Evolutionary conservation across 2,888 invertebrate species (phyloP).

Genomic region (Danaus chrysippus): DNA sequence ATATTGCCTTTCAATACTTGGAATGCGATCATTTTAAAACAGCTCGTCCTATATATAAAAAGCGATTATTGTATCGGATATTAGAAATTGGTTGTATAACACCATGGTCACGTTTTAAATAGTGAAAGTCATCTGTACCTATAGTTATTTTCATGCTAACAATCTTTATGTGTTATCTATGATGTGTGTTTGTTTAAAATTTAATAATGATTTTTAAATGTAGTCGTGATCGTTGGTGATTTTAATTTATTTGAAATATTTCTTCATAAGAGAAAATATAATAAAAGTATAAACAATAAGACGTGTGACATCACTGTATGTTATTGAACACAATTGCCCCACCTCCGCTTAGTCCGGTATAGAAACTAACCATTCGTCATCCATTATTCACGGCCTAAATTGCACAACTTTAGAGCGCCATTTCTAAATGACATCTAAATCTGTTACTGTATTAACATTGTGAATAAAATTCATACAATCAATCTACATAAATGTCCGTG

Average conservation of each 20-base stretch:
- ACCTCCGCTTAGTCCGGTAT: slow-evolving; percentile 66
- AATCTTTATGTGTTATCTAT: too few relatives aligned
- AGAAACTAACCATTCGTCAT: slow-evolving; percentile 74
- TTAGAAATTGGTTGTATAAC: too few relatives aligned
- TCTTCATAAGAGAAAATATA: slow-evolving; percentile 8
- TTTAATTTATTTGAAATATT: background rate
- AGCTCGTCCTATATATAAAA: slow-evolving; percentile 1
- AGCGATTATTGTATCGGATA: background rate
- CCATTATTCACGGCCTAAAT: slow-evolving; percentile 79
- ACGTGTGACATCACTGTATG: slow-evolving; percentile 8
- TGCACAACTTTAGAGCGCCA: slow-evolving; percentile 79
- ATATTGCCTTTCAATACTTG: slow-evolving; percentile 58
- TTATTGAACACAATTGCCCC: slow-evolving; percentile 54
- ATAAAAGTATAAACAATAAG: background rate
- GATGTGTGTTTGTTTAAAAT: too few relatives aligned
- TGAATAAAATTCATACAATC: slow-evolving; percentile 80
- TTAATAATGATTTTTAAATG: too few relatives aligned
- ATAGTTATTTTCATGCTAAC: too few relatives aligned
- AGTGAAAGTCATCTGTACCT: too few relatives aligned
- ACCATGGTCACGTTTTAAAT: too few relatives aligned
- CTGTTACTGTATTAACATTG: slow-evolving; percentile 80
- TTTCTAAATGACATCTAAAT: slow-evolving; percentile 80
- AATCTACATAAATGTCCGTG: slow-evolving; percentile 80
- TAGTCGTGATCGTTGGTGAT: background rate
- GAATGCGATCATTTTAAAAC: slow-evolving; percentile 45